A percentile compares a stretch with the other conserved stretches of the same genome.
Evolutionary conservation across 2,888 invertebrate species (phyloP).

Genomic region (Cecidostiba fungosa): DNA sequence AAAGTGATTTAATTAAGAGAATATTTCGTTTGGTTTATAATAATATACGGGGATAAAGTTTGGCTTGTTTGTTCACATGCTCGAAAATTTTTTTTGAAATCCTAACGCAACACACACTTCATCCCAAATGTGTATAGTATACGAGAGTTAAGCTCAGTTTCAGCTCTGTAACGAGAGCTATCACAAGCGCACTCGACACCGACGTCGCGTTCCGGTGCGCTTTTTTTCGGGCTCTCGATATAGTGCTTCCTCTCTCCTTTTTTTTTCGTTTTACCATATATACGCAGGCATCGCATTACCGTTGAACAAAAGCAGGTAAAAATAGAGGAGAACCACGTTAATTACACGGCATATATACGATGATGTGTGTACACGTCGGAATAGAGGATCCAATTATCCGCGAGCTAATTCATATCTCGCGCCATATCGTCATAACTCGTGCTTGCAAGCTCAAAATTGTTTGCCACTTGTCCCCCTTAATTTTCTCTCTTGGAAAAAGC

Average conservation of each 20-base stretch:
- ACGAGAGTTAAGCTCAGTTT: constrained; percentile 51
- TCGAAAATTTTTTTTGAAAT: neutral
- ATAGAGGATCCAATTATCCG: neutral
- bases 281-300: neutral
- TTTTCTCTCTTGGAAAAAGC: neutral
- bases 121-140: constrained; percentile 10
- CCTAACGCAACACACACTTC: neutral
- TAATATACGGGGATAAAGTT: no score
- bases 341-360: neutral
- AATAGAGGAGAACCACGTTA: neutral
- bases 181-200: constrained; percentile 6
- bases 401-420: neutral
- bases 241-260: neutral
- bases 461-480: neutral
- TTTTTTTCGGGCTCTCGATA: neutral
- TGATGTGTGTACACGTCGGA: neutral
- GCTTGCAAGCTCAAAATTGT: constrained; percentile 7
- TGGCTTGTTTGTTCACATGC: no score
- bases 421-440: neutral
- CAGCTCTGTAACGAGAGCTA: constrained; percentile 40
- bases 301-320: neutral
- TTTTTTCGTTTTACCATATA: neutral
- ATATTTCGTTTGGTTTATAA: no score
- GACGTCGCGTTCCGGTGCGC: neutral
- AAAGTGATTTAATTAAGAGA: no score